Base-by-base conservation (phyloP, 2,888 invertebrate genomes). In the Matsumyia berberina region DNA sequence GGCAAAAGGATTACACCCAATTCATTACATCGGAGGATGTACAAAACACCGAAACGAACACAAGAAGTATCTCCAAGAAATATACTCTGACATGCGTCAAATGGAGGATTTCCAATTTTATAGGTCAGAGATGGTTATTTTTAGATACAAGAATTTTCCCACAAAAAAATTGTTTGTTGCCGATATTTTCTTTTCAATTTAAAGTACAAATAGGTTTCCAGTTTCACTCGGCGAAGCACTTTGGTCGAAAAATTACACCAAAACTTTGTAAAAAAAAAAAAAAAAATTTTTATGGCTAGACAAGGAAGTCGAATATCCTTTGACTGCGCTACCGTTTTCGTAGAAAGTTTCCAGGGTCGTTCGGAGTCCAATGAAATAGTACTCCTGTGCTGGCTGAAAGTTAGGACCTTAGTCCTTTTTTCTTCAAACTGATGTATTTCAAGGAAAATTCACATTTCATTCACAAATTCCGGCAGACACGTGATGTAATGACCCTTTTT, bases 61-160 rank as follows among this genome's bases (percentile, higher is more conserved):
- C 33, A 70, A 53, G 55, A 19, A 60, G 55, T 51, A 73, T 77
- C 39, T 76, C 44, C 51, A 76, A 74, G 74, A 70, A 80, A 85
- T 79, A 80, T 80, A 60, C 60, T 80, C 76, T 80, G 85, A 85
- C 85, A 85, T 85, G 85, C 85, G 85, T 85, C 85, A 76, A 76
- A 80, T 74, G 58, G 46, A 70, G 39, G 69, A 66, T 58, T 66
- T 76, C 74, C 74, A 35, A 60, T 69, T 85, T 85, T 60, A 76
- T 80, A 85, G 85, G 85, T 85, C 85, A 85, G 73, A 83, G 82
- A 78, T 66, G 60, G 60, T 60, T 82, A 72, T 72, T 60, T 82
- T 69, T 39, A 42, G 74, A 67, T 67, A 44, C 19, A 67, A 39
- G 57, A 49, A 42, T 76, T 39, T 39, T 19, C 35, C 11, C 11